These are phyloP conservation scores for Spisula solida DNA, from an alignment of 2,888 invertebrate species.

Conservation along the genomic window DNA sequence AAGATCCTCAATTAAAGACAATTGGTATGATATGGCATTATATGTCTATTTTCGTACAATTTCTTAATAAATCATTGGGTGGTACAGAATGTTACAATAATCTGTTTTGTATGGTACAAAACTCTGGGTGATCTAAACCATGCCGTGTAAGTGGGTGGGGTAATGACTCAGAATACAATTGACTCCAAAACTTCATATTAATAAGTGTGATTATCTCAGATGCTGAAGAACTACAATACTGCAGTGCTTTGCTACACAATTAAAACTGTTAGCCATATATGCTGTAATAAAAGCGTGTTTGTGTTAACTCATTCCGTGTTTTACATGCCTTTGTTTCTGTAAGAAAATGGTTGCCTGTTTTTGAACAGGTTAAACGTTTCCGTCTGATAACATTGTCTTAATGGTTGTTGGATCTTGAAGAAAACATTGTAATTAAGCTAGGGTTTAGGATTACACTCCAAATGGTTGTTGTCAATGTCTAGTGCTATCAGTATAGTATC, in stretches of 20 bases:
- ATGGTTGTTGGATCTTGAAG: neutral
- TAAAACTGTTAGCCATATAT: neutral
- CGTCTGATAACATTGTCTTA: conserved; percentile 5
- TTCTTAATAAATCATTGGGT: neutral
- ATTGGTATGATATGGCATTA: neutral
- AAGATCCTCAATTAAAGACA: neutral
- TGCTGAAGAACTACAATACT: no score
- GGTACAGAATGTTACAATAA: neutral
- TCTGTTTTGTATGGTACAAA: neutral
- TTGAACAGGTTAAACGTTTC: conserved; percentile 1
- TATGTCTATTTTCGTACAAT: neutral
- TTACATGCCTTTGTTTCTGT: neutral
- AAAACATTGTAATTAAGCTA: conserved; percentile 10
- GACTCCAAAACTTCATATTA: no score
- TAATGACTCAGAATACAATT: neutral
- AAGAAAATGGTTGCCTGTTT: neutral
- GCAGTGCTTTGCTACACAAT: neutral
- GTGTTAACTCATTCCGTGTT: neutral
- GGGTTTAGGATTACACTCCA: conserved; percentile 24
- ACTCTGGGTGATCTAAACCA: neutral
- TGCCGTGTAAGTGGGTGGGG: neutral
- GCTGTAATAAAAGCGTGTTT: neutral
- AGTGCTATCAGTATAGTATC: neutral
- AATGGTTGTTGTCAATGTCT: conserved; percentile 41
- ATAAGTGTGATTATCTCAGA: no score